Conservation (phyloP, 2,888 invertebrate species). For the Meghimatium bilineatum region DNA sequence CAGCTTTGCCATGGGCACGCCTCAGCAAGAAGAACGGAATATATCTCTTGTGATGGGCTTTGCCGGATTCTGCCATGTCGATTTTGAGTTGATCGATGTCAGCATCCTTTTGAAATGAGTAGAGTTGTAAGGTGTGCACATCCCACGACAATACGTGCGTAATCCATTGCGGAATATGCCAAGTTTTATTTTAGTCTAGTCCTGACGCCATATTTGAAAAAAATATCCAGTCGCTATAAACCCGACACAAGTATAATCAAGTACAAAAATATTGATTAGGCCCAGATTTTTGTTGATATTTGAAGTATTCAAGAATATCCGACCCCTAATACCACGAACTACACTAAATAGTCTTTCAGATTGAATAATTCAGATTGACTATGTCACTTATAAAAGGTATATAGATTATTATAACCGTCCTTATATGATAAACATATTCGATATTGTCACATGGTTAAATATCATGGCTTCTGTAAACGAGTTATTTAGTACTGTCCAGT, state of each 20-base stretch:
- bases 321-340: too few species aligned
- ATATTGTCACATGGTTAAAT: too few species aligned
- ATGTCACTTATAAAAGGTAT: too few species aligned
- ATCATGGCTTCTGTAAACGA: too few species aligned
- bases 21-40: conserved; percentile 45
- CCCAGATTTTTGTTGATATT: not conserved
- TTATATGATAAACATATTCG: too few species aligned
- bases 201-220: not conserved
- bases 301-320: not conserved
- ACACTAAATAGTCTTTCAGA: too few species aligned
- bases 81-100: not conserved
- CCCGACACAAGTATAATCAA: not conserved
- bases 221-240: not conserved
- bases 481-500: too few species aligned
- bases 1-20: conserved; percentile 30
- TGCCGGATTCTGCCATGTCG: conserved; percentile 39
- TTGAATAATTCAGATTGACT: too few species aligned
- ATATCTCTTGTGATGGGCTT: conserved; percentile 29
- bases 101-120: conserved; percentile 12
- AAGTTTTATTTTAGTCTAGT: not conserved
- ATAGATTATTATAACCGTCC: too few species aligned
- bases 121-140: not conserved
- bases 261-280: not conserved
- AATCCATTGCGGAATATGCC: conserved; percentile 11
- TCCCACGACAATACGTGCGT: not conserved